Percentiles rank a stretch among this genome's conserved stretches.
Evolutionary conservation across 2,888 invertebrate species (phyloP).

Genomic region (Sarcophaga variegata): DNA sequence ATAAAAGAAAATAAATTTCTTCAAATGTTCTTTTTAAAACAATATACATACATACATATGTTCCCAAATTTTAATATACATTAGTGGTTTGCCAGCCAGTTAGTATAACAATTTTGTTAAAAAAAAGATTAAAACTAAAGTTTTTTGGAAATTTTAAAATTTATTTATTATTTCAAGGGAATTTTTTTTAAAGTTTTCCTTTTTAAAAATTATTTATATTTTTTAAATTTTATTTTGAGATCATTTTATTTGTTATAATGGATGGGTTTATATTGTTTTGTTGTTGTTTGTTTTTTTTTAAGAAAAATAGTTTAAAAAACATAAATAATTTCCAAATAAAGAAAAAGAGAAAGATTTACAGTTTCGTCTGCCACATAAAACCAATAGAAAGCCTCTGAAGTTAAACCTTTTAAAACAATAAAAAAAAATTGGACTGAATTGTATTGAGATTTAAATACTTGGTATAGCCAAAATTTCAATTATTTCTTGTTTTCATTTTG

Average conservation of each 20-base stretch:
- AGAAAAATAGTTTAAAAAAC: conserved; percentile 60
- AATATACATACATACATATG: no score
- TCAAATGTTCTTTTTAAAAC: no score
- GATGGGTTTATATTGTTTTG: conserved; percentile 60
- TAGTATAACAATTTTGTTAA: no score
- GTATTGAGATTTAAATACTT: background rate
- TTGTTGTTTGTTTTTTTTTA: conserved; percentile 38
- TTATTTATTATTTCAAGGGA: conserved; percentile 11
- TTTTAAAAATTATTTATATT: conserved; percentile 51
- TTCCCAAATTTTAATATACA: no score
- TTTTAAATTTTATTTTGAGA: conserved; percentile 61
- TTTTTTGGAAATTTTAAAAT: conserved; percentile 57
- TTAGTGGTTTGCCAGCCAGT: no score
- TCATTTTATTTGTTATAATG: conserved; percentile 64
- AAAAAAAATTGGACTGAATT: background rate
- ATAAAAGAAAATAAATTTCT: no score
- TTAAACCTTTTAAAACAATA: background rate
- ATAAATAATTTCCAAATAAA: conserved; percentile 36
- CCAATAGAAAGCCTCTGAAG: conserved; percentile 48
- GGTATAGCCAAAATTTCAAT: no score
- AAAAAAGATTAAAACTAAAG: conserved; percentile 1
- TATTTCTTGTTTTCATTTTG: background rate
- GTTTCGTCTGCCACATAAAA: conserved; percentile 20
- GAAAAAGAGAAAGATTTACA: conserved; percentile 15
- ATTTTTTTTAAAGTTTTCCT: background rate